Evolutionary conservation across 2,113 vertebrate species (phyloP), one percentile per base, ranked within the genome.

Genomic region (Hemicordylus capensis): DNA sequence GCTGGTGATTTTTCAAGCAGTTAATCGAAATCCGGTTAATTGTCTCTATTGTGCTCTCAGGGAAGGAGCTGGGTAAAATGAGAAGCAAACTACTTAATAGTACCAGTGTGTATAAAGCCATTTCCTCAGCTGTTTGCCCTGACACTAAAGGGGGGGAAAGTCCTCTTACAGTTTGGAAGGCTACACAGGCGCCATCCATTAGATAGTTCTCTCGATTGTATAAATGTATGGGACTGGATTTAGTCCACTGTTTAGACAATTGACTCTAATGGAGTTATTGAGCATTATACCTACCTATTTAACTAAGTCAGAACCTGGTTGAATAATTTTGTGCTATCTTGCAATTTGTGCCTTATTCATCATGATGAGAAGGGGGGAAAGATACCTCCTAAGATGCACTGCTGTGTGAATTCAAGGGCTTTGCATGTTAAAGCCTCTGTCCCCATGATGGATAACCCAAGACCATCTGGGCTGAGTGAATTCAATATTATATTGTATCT

Each of bases 1-100:
- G 39, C 64, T 86, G 86, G 64, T 91, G 81, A 90, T 92, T 90
- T 94, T 92, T 94, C 78, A 90, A 92, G 66, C 81, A 73, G 69
- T 88, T 92, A 88, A 88, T 91, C 2, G 39, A 90, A 95, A 90
- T 82, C 26, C 58, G 28, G 58, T 86, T 91, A 90, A 92, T 90
- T 90, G 80, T 88, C 88, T 91, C 79, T 87, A 73, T 83, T 81
- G 56, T 46, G 76, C n/a, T 91, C 78, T 86, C 78, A 87, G 66
- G 73, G 44, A 93, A 69, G 42, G 42, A 93, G 86, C 81, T 6
- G 74, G 28, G 85, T 81, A 75, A 88, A 91, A 87, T 75, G 22
- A 81, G 70, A 88, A 86, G 58, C 46, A 88, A 89, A 42, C 46
- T 75, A 37, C 11, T 17, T 83, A 42, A 87, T 83, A 91, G 63